Conservation (phyloP, 2,113 vertebrate species). For the Pangasianodon hypophthalmus region DNA sequence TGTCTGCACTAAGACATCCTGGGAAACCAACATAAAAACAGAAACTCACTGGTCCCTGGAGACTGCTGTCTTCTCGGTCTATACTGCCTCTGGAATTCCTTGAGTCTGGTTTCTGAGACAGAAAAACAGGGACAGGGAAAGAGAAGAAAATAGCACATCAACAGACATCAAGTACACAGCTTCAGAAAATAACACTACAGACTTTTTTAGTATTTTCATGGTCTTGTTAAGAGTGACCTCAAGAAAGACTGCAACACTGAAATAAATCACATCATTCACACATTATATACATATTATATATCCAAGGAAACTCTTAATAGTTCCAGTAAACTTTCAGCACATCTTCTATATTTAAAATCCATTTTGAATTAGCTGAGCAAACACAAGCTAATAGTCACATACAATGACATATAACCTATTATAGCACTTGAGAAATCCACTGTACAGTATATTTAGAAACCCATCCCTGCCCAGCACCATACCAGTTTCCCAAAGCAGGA, state of each 20-base stretch:
- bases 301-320: not conserved
- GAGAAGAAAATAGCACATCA: not conserved
- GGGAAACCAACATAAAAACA: conserved; percentile 35
- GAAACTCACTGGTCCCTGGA: conserved; percentile 86
- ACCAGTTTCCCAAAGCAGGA: conserved; percentile 78
- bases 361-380: not conserved
- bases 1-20: conserved; percentile 32
- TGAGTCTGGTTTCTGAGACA: conserved; percentile 87
- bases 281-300: not conserved
- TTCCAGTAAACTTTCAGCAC: not conserved
- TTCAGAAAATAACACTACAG: not conserved
- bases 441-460: not conserved
- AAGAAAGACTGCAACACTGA: not conserved
- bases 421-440: not conserved
- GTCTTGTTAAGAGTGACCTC: not conserved
- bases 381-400: not conserved
- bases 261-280: not conserved
- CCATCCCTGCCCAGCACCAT: conserved; percentile 38
- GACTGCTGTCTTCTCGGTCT: conserved; percentile 86
- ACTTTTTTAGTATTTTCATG: not conserved
- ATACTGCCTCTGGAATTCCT: conserved; percentile 90
- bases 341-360: not conserved
- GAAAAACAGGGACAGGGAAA: conserved; percentile 8
- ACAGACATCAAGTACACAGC: not conserved
- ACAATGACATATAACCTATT: not conserved